Conservation (phyloP, 2,888 invertebrate genomes). For the Temnothorax rugatulus region DNA sequence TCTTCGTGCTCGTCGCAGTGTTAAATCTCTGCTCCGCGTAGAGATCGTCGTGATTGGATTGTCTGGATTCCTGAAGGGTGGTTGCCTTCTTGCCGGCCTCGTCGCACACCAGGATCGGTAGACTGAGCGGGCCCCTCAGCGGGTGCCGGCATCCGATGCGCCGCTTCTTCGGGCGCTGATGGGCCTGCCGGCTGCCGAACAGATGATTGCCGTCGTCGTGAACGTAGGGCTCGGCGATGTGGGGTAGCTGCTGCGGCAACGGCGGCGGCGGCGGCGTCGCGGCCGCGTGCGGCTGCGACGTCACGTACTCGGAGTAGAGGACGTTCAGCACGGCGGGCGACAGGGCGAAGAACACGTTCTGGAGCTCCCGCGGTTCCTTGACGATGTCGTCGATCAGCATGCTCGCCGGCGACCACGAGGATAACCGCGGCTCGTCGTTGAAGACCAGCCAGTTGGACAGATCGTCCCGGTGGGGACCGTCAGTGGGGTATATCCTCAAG, state of each 20-base stretch:
- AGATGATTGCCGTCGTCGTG: constrained; percentile 63
- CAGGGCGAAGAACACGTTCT: constrained; percentile 74
- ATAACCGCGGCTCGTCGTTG: constrained; percentile 74
- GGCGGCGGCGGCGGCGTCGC: not conserved
- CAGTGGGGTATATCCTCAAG: constrained; percentile 70
- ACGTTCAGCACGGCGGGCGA: constrained; percentile 85
- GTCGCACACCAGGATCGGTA: constrained; percentile 73
- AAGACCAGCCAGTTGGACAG: constrained; percentile 80
- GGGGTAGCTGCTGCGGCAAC: constrained; percentile 56
- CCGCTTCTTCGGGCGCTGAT: constrained; percentile 65
- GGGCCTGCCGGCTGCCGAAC: constrained; percentile 40
- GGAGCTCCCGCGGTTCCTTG: constrained; percentile 67
- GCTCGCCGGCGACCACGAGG: constrained; percentile 70
- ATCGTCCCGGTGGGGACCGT: constrained; percentile 67
- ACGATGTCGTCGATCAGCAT: constrained; percentile 71
- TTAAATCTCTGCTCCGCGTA: constrained; percentile 69
- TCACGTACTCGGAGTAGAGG: constrained; percentile 77
- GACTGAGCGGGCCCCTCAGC: constrained; percentile 56
- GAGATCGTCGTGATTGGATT: constrained; percentile 69
- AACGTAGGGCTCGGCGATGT: constrained; percentile 63
- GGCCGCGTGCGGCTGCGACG: constrained; percentile 39
- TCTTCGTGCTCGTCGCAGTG: constrained; percentile 67
- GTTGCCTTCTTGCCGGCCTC: constrained; percentile 60
- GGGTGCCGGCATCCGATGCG: constrained; percentile 70
- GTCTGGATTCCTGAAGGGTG: constrained; percentile 64